These are phyloP conservation scores for Glareola pratincola DNA, from an alignment of 2,113 vertebrate genomes.

Conservation along the genomic window DNA sequence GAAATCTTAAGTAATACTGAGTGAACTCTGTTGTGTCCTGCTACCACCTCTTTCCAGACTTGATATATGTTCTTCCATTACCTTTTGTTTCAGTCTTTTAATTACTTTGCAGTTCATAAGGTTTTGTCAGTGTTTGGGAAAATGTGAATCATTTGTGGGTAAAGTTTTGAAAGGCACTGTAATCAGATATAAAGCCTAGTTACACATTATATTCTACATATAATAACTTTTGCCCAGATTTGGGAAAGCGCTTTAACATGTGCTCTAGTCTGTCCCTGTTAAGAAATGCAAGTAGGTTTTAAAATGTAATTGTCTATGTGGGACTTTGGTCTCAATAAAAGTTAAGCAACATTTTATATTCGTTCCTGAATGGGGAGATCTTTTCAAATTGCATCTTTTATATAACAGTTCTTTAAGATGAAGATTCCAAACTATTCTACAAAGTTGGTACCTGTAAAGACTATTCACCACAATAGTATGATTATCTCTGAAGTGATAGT, in stretches of 20 bases:
- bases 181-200: not conserved
- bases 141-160: conserved; percentile 28
- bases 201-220: not conserved
- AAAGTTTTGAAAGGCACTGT: conserved; percentile 1
- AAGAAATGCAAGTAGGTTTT: not conserved
- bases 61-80: conserved; percentile 44
- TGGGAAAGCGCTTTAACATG: not conserved
- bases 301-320: not conserved
- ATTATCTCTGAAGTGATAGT: not conserved
- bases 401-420: not conserved
- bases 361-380: not conserved
- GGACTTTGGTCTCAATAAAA: not conserved
- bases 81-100: conserved; percentile 22
- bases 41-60: conserved; percentile 24
- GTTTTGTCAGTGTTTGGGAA: not conserved
- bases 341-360: not conserved
- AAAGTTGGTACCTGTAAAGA: not conserved
- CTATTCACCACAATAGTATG: not conserved
- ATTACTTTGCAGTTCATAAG: conserved; percentile 20
- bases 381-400: not conserved
- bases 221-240: not conserved
- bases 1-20: conserved; percentile 4
- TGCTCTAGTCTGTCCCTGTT: not conserved
- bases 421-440: not conserved
- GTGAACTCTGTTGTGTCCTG: not conserved